Evolutionary conservation across 2,888 invertebrate genomes (phyloP).

Genomic region (Ectemnius continuus): DNA sequence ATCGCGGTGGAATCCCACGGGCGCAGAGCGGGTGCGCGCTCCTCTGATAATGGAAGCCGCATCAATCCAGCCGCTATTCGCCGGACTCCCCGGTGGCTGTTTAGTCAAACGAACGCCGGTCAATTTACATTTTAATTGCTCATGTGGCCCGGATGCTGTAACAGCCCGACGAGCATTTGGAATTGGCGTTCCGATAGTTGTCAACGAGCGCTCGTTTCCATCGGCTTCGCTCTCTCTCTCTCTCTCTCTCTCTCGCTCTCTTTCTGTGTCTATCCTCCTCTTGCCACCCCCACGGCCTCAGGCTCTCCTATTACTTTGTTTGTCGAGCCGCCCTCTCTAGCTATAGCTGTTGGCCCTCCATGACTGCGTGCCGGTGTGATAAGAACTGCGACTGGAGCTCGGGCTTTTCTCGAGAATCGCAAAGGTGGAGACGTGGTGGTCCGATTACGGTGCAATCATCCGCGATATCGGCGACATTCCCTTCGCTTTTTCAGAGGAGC

Average conservation of each 20-base stretch:
- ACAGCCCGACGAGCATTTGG: conserved; percentile 33
- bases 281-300: too few relatives aligned
- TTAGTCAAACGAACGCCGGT: conserved; percentile 72
- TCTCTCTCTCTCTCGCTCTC: conserved; percentile 1
- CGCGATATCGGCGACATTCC: conserved; percentile 44
- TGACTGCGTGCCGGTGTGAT: conserved; percentile 15
- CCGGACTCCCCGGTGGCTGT: conserved; percentile 65
- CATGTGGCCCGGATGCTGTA: conserved; percentile 39
- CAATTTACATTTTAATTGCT: conserved; percentile 74
- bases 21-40: not conserved
- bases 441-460: conserved; percentile 60
- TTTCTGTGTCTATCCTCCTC: not conserved
- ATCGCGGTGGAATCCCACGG: conserved; percentile 1
- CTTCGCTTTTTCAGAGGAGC: conserved; percentile 4
- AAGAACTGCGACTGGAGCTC: conserved; percentile 40
- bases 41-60: conserved; percentile 4
- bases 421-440: conserved; percentile 5
- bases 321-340: not conserved
- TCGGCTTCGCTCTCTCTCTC: not conserved
- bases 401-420: not conserved
- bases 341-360: not conserved
- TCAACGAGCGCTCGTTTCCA: not conserved
- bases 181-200: conserved; percentile 16
- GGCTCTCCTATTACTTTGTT: too few relatives aligned
- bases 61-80: conserved; percentile 32